Conservation (phyloP, 30 jellyfish, hydroid and myxozoan genomes). For the Aurelia sp. region DNA sequence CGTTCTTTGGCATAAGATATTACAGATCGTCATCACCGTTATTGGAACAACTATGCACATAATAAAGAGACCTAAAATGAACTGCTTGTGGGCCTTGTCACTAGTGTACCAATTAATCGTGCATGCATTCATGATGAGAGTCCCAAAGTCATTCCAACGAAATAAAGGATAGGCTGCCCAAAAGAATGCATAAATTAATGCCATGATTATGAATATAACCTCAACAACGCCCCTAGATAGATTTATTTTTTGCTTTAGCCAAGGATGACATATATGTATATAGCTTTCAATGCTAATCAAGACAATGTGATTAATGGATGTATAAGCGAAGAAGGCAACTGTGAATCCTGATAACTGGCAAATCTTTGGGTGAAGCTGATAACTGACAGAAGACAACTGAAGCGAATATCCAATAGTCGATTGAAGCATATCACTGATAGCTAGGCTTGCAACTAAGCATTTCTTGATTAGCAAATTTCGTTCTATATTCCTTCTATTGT, state of each 20-base stretch:
- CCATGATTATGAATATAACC: background rate
- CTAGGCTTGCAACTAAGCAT: conserved; percentile 15
- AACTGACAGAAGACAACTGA: conserved; percentile 3
- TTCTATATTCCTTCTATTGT: background rate
- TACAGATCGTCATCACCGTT: background rate
- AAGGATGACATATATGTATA: conserved; percentile 39
- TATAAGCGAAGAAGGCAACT: conserved; percentile 30
- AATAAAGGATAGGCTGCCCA: conserved; percentile 49
- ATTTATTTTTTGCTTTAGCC: conserved; percentile 13
- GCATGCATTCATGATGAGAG: conserved; percentile 13
- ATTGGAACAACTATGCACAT: conserved; percentile 21
- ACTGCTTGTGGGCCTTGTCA: background rate
- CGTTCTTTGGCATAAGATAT: conserved; percentile 10
- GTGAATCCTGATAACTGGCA: conserved; percentile 33
- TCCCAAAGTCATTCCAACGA: conserved; percentile 34
- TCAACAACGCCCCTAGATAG: conserved; percentile 2
- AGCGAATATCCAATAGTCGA: conserved; percentile 15
- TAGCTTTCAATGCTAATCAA: conserved; percentile 13
- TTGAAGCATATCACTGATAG: conserved; percentile 22
- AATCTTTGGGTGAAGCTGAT: conserved; percentile 10
- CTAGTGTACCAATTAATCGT: conserved; percentile 32
- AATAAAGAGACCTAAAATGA: background rate
- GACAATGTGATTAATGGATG: conserved; percentile 4
- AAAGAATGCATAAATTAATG: conserved; percentile 24
- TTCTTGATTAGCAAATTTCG: conserved; percentile 23